Conservation (phyloP, 92 coral and sea anemone species). For the Hydrozoanthus gracilis region DNA sequence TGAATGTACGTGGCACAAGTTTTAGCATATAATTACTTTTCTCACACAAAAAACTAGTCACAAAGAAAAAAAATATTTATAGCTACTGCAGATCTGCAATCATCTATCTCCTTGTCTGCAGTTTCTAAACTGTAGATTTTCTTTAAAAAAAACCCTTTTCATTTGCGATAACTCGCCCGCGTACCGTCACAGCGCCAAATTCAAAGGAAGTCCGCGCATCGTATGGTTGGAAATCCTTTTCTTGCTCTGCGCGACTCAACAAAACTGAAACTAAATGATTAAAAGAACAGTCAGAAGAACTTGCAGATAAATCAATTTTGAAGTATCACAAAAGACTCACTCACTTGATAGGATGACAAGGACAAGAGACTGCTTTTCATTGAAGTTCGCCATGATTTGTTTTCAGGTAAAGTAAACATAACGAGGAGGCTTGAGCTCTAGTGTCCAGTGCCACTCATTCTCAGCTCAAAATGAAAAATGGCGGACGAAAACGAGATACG, state of each 20-base stretch:
- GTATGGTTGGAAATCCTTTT: conserved; percentile 75
- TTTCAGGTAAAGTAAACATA: background rate
- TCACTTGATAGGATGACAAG: conserved; percentile 30
- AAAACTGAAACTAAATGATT: conserved; percentile 17
- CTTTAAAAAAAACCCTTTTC: background rate
- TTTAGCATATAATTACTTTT: too few species aligned
- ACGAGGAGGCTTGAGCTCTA: conserved; percentile 47
- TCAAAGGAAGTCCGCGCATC: conserved; percentile 74
- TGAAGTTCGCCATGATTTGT: background rate
- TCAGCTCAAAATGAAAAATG: conserved; percentile 71
- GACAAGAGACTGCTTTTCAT: conserved; percentile 8
- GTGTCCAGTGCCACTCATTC: conserved; percentile 34
- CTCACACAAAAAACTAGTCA: too few species aligned
- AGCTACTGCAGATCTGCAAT: too few species aligned
- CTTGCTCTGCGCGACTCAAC: conserved; percentile 47
- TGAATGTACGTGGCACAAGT: too few species aligned
- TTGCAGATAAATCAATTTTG: background rate
- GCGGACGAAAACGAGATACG: conserved; percentile 86
- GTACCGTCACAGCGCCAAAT: conserved; percentile 89
- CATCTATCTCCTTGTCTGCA: background rate
- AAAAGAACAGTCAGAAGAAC: background rate
- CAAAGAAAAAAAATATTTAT: too few species aligned
- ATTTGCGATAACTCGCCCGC: conserved; percentile 3
- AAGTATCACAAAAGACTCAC: conserved; percentile 5
- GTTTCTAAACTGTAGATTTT: background rate